Base-by-base conservation (phyloP, 2,113 vertebrate species). In the Sorex araneus region DNA sequence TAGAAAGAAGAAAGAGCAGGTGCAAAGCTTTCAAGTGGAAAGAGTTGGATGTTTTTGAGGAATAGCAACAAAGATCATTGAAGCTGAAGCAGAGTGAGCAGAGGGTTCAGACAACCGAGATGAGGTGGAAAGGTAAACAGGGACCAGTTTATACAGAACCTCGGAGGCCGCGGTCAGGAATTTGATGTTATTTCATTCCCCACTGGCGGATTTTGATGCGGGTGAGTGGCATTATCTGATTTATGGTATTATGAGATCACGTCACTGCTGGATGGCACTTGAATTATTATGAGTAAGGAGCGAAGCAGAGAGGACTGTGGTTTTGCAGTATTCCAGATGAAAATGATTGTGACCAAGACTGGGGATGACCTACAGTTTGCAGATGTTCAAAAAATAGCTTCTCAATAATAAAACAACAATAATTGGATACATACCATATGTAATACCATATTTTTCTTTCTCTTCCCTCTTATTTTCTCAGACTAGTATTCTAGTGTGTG, bases 381-480 rank as follows among this genome's bases (percentile, higher is more conserved):
- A 81, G 57, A 77, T 69, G 11, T 23, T 78, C 32, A 87, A 66
- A n/a, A 92, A 76, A 78, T 50, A 87, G 80, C 84, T 96, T 57
- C 28, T 47, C n/a, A 71, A 60, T 75, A 4, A 76, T 66, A 70
- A 84, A 84, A 88, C 57, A 50, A 40, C 27, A 43, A 40, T 54
- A 54, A 54, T 54, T 54, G 54, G 18, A 71, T 19, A 89, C 30
- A 34, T n/a, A 76, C 28, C 86, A 85, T 89, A 13, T 18, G 11
- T 88, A 91, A 75, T 79, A 3, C 8, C 75, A 84, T 60, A 28
- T 64, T 64, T 64, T 28, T 27, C 63, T 21, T 64, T 15, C 21
- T 28, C 63, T 28, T 64, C 63, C 28, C 8, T 32, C 54, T 87
- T 80, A 34, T 92, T 84, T 90, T 73, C 30, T 84, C 25, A 70